phyloP scores from a whole-genome alignment of 2,888 invertebrate species.

The Abrostola triplasia region DNA sequence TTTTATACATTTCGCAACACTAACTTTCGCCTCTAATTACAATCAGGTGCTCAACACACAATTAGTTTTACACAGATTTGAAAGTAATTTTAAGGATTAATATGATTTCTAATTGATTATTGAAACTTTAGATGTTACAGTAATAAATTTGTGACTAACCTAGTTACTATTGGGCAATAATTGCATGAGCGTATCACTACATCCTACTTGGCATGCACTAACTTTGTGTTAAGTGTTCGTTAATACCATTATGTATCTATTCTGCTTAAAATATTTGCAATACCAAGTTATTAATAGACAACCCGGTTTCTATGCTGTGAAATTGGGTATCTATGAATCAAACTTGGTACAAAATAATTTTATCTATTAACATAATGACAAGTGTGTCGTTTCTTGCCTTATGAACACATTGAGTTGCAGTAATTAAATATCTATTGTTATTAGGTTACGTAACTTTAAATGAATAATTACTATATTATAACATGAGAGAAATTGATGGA shows the following conservation, averaged over 20 bases:
- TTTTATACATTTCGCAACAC: conserved; percentile 32
- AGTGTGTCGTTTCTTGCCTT: conserved; percentile 55
- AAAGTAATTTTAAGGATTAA: conserved; percentile 31
- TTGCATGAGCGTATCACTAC: conserved; percentile 51
- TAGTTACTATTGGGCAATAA: conserved; percentile 46
- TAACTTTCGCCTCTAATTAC: conserved; percentile 36
- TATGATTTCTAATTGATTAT: conserved; percentile 41
- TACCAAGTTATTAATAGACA: conserved; percentile 31
- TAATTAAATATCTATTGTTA: conserved; percentile 27
- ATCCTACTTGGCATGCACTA: conserved; percentile 54
- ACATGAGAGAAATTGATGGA: conserved; percentile 30
- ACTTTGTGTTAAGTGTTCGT: conserved; percentile 31
- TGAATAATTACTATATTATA: conserved; percentile 12
- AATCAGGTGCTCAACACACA: conserved; percentile 56
- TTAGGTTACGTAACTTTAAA: conserved; percentile 24
- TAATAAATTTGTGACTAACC: conserved; percentile 53
- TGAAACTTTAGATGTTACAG: conserved; percentile 27
- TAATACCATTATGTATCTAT: conserved; percentile 27
- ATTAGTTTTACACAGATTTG: conserved; percentile 44
- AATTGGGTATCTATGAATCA: conserved; percentile 10
- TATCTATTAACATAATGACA: conserved; percentile 40
- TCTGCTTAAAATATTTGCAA: conserved; percentile 14
- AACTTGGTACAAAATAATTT: conserved; percentile 48
- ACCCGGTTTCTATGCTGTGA: conserved; percentile 2
- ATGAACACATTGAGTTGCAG: conserved; percentile 29